Base-by-base conservation (phyloP, 1,140 invertebrate species). In the Bursaphelenchus mucronatus region DNA sequence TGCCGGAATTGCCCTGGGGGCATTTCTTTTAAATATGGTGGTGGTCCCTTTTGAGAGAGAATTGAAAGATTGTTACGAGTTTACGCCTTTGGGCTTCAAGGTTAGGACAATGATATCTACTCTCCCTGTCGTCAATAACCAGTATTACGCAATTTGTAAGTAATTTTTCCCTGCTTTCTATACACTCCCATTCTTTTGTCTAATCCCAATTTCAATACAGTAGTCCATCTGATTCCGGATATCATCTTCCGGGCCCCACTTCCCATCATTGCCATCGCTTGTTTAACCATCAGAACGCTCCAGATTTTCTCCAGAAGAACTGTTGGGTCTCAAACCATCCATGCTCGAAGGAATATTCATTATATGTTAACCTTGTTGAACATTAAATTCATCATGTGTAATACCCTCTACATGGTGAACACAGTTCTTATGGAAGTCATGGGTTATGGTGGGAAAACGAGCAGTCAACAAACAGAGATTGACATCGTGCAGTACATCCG, bases 361-460 rank as follows among this genome's bases (percentile, higher is more conserved):
- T 69, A 75, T 15, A 68, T 79, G 62, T 55, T 78, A 11, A 79
- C 76, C 15, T 51, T 79, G 19, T 56, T 79, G 0, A 78, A 78
- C 43, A 67, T 77, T n/a, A 79, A 79, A 67, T 79, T 81, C 56
- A 70, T 81, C 46, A 47, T 81, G n/a, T 79, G 78, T 47, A 81
- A 81, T 51, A 81, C 78, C 15, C 71, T 79, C 3, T 79, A 79
- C 57, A 65, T 79, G 66, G 77, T 79, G 61, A 79, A 79, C 54
- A 81, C 78, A 46, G 70, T 75, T 21, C 30, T 76, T 0, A 68
- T 81, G 61, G 78, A 79, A 63, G 67, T 79, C 5, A 44, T 81
- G 62, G 78, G 79, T 10, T 81, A 78, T 52, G 78, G 78, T 50
- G 63, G 63, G 30, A 74, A 75, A 54, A 75, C 76, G 43, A 74